Percentiles rank a stretch among this genome's conserved stretches.
phyloP scores from a whole-genome alignment of 2,888 invertebrate species.

The Aleiodes testaceus region DNA sequence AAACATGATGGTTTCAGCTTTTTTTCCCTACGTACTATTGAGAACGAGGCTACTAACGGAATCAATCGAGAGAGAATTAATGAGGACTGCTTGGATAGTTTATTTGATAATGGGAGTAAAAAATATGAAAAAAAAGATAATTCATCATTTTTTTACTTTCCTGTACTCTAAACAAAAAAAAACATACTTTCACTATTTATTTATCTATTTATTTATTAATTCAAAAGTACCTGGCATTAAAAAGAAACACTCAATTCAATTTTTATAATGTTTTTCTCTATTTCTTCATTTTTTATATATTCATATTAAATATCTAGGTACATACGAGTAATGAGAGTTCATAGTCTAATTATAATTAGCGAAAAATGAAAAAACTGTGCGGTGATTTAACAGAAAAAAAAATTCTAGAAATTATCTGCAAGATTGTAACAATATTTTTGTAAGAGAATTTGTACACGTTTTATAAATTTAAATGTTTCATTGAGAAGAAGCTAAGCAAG shows the following conservation, averaged over 20 bases:
- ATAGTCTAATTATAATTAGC: slow-evolving; percentile 6
- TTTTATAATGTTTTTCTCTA: neutral
- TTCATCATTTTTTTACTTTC: slow-evolving; percentile 36
- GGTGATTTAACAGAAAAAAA: neutral
- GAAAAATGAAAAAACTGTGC: slow-evolving; percentile 14
- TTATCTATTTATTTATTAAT: slow-evolving; percentile 30
- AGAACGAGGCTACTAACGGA: slow-evolving; percentile 46
- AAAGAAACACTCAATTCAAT: neutral
- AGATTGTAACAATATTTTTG: slow-evolving; percentile 32
- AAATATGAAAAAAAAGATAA: slow-evolving; percentile 24
- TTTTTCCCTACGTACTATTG: slow-evolving; percentile 67
- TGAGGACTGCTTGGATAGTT: slow-evolving; percentile 28
- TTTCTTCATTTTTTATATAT: slow-evolving; percentile 27
- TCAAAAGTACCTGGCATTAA: neutral
- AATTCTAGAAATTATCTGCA: slow-evolving; percentile 1
- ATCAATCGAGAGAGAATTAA: slow-evolving; percentile 31
- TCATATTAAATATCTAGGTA: slow-evolving; percentile 29
- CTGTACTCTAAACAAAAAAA: slow-evolving; percentile 12
- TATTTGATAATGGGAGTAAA: slow-evolving; percentile 3
- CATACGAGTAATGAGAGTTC: slow-evolving; percentile 24
- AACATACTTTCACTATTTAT: slow-evolving; percentile 27
- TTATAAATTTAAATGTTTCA: neutral
- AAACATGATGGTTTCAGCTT: slow-evolving; percentile 69
- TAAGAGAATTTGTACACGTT: slow-evolving; percentile 6
- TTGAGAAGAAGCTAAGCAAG: neutral